Percentiles rank a stretch among this genome's conserved stretches.
Conservation (phyloP, 2,113 vertebrate genomes). For the Orthonyx spaldingii region DNA sequence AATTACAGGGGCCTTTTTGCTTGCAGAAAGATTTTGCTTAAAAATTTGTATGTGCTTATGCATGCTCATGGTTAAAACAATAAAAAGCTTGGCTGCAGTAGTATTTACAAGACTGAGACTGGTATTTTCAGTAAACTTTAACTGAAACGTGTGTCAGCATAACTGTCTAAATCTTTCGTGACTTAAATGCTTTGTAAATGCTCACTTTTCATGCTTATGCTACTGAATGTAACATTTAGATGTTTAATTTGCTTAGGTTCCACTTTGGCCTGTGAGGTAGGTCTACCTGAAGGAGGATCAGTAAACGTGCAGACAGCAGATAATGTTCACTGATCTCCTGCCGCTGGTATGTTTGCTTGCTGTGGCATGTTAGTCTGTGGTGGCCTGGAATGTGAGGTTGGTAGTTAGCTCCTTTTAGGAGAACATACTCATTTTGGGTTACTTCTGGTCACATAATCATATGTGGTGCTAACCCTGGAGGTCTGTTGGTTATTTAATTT, state of each 20-base stretch:
- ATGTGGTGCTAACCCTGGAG: background rate
- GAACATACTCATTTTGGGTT: background rate
- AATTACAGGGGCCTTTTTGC: accelerated
- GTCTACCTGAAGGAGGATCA: background rate
- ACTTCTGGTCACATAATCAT: slow-evolving; percentile 4
- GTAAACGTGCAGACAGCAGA: accelerated
- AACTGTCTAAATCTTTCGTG: background rate
- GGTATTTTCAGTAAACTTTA: background rate
- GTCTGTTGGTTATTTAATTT: background rate
- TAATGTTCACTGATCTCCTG: background rate
- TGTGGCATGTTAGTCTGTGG: background rate
- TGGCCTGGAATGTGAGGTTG: background rate
- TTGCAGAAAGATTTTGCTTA: background rate
- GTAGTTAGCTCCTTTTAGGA: background rate
- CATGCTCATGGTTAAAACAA: background rate
- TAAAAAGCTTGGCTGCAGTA: background rate
- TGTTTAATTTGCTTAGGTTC: background rate
- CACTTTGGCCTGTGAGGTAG: background rate
- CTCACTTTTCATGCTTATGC: background rate
- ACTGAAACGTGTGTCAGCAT: background rate
- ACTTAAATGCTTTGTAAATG: background rate
- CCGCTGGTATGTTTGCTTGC: background rate
- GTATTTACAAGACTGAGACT: background rate
- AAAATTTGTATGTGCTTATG: background rate
- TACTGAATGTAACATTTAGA: background rate